Evolutionary conservation across 2,888 invertebrate species (phyloP).

Genomic region (Drosophila barbarae): DNA sequence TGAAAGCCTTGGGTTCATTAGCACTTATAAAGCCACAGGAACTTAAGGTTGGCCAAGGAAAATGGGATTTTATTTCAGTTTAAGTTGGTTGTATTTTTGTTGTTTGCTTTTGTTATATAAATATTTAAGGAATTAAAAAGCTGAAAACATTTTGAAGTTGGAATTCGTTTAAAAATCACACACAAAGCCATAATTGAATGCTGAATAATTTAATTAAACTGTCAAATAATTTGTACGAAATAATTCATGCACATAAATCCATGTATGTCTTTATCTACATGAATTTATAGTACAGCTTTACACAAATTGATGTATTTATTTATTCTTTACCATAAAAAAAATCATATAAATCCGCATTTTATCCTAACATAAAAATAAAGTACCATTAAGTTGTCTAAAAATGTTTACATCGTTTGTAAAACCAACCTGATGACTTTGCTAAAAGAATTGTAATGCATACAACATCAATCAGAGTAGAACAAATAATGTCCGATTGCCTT

Average conservation of each 20-base stretch:
- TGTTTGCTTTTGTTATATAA: background rate
- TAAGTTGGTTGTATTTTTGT: background rate
- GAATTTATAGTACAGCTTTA: background rate
- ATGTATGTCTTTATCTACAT: background rate
- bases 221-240: background rate
- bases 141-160: background rate
- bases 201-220: slow-evolving; percentile 1
- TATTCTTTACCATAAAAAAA: too few species aligned
- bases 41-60: too few species aligned
- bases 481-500: slow-evolving; percentile 15
- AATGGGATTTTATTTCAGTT: background rate
- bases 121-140: background rate
- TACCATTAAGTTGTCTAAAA: background rate
- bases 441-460: slow-evolving; percentile 11
- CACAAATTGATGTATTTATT: background rate
- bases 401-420: background rate
- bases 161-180: too few species aligned
- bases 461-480: slow-evolving; percentile 9
- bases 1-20: slow-evolving; percentile 1
- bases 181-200: background rate
- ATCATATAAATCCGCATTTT: background rate
- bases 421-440: background rate
- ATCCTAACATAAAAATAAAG: background rate
- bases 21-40: background rate
- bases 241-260: slow-evolving; percentile 1